Evolutionary conservation across 2,888 invertebrate species (phyloP).

Genomic region (Drosophila dives): DNA sequence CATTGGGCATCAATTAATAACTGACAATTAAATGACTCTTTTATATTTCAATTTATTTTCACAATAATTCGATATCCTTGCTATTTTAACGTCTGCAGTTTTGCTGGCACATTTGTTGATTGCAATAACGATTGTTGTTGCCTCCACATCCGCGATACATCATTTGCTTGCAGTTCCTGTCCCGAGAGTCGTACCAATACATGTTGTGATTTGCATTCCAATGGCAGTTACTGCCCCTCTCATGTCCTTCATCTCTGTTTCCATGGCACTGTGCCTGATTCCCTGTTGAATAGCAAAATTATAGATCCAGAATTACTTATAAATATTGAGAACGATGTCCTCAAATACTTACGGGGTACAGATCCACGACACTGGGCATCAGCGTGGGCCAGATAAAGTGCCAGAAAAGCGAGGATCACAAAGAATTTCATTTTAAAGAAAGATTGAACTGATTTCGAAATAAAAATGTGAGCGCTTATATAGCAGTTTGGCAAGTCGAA

Average conservation of each 20-base stretch:
- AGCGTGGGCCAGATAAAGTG: not conserved
- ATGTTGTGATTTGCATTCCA: slow-evolving; percentile 7
- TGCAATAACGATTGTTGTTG: not conserved
- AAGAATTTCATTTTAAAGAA: not conserved
- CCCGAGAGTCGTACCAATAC: slow-evolving; percentile 10
- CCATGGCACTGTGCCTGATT: not conserved
- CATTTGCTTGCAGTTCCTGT: not conserved
- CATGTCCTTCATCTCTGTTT: not conserved
- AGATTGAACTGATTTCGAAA: not conserved
- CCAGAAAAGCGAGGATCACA: not conserved
- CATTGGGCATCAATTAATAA: too few species aligned
- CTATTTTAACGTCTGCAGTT: not conserved
- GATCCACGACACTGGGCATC: not conserved
- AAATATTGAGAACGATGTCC: not conserved
- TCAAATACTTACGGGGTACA: not conserved
- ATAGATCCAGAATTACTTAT: not conserved
- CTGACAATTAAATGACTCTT: not conserved
- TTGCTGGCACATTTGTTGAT: not conserved
- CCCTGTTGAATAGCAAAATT: not conserved
- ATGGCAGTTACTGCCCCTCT: not conserved
- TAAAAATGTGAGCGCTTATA: not conserved
- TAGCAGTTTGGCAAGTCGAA: not conserved
- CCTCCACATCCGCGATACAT: not conserved
- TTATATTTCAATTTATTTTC: not conserved
- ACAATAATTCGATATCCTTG: not conserved